Base-by-base conservation (phyloP, 2,888 invertebrate species). In the Pyralis farinalis region DNA sequence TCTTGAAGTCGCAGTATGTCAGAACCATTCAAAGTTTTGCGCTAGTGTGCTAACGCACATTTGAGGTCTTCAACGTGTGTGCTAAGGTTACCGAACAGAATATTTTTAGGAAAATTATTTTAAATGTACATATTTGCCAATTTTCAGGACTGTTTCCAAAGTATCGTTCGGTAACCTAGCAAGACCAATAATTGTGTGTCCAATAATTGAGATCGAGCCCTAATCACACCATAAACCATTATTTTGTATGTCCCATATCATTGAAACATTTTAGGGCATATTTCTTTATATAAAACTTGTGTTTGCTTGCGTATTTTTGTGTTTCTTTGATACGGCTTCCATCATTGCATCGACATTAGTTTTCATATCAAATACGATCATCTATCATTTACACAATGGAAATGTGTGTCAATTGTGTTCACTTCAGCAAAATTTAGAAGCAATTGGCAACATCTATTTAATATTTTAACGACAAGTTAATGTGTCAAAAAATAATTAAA, bases 41-140 rank as follows among this genome's bases (percentile, higher is more conserved):
- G 87, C 87, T 88, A 87, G 87, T 81, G 85, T 86, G 85, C 84
- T 81, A 78, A 82, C 76, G 87, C 85, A 86, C 86, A 78, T 69
- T 63, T 68, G 78, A 80, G 74, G 73, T 70, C 67, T 66, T 57
- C 63, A 58, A 66, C 55, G 55, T 55, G 22, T 51, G 52, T 62
- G 76, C 72, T 63, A 62, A 66, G 76, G 76, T 77, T 85, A 77
- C 78, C 79, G 79, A 80, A 71, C 76, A 65, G 71, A 71, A 76
- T 64, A 66, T 70, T 61, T 41, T 48, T 16, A 16, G 4, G 16
- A 16, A 16, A 16, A 46, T 30, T 29, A 29, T 7, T 16, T 8
- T 16, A 30, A 16, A 16, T 16, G 1, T 16, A 1, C 8, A 8
- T 37, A 34, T 40, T 31, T 37, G 38, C 7, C 21, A 42, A 36